Evolutionary conservation across 2,888 invertebrate genomes (phyloP).

Genomic region (Ormyrus nitidulus): DNA sequence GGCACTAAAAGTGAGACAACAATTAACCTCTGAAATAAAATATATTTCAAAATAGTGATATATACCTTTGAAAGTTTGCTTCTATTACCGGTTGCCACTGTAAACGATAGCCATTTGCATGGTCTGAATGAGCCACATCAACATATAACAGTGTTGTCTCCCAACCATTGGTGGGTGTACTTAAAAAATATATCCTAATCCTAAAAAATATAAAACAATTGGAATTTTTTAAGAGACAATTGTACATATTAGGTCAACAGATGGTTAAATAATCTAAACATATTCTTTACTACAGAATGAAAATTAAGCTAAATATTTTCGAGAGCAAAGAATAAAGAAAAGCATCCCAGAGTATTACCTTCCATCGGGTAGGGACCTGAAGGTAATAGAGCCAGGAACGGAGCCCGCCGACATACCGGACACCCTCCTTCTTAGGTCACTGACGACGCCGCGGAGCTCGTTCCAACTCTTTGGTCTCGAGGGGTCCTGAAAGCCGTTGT

Average conservation of each 20-base stretch:
- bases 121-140: conserved; percentile 84
- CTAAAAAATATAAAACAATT: conserved; percentile 70
- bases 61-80: conserved; percentile 80
- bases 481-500: conserved; percentile 1
- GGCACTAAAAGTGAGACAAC: conserved; percentile 74
- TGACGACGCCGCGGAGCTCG: conserved; percentile 87
- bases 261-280: conserved; percentile 8
- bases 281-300: neutral
- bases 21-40: conserved; percentile 35
- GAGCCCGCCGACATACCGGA: conserved; percentile 86
- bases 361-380: conserved; percentile 86
- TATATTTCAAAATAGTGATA: conserved; percentile 1
- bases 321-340: neutral
- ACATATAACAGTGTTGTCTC: conserved; percentile 92
- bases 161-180: conserved; percentile 91
- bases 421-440: conserved; percentile 87
- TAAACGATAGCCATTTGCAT: conserved; percentile 79
- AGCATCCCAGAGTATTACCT: conserved; percentile 61
- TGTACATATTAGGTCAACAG: conserved; percentile 24
- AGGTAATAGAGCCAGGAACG: conserved; percentile 88
- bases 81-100: conserved; percentile 91
- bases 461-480: conserved; percentile 80
- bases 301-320: neutral
- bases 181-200: conserved; percentile 92
- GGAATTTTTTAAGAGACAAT: neutral